Evolutionary conservation across 2,888 invertebrate genomes (phyloP), one percentile per base, ranked within the genome.

Genomic region (Calephelis perditalis): DNA sequence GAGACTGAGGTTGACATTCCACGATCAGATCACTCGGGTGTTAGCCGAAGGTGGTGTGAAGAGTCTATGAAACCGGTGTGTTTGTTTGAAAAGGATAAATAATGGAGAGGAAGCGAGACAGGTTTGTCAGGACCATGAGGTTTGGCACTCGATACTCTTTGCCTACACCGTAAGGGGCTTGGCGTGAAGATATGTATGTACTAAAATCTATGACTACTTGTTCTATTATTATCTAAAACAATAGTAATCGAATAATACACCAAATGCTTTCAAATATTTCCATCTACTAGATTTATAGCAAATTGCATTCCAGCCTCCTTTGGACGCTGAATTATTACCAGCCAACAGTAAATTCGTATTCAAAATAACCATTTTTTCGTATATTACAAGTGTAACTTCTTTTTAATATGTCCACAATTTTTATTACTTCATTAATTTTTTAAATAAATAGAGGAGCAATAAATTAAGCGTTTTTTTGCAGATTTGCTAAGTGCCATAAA

Each of bases 271-370:
- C 71, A 64, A 81, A 79, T 77, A 80, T 85, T 81, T 78, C 76
- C 79, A 80, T 82, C 78, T 75, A 73, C 72, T 76, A 81, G 82
- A 86, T 86, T 86, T 86, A 86, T 84, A 78, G 86, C 84, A 84
- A 84, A 86, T 86, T 87, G 85, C 87, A 75, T 81, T 76, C 72
- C 75, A 71, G 72, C 74, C 68, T 74, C 76, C 79, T 81, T 67
- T 74, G 83, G 85, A 84, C 86, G 82, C 76, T 84, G 75, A 79
- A 80, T 83, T 84, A 82, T 81, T 81, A 74, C 73, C 65, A 75
- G 72, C 74, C 76, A 75, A 73, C 68, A 68, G 74, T 73, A 80
- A 76, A 75, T 78, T 70, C 70, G 73, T 76, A 75, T 71, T 73
- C 70, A 73, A 73, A 73, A 71, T 37, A 37, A 71, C 70, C 63